Conservation (phyloP, 2,888 invertebrate species). For the Thereva unica region DNA sequence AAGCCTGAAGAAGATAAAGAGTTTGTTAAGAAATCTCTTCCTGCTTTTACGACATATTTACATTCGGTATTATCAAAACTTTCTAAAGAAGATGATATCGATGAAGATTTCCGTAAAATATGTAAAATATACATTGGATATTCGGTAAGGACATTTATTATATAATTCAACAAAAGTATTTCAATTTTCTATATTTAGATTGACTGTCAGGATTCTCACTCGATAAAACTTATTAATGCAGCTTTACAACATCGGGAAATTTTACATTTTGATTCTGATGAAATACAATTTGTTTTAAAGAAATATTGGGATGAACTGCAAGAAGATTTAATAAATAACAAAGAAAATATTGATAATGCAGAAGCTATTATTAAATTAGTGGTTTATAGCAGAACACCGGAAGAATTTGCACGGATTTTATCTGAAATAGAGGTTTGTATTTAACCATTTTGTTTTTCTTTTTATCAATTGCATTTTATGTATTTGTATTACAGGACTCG, state of each 20-base stretch:
- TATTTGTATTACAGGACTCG: constrained; percentile 28
- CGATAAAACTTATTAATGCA: constrained; percentile 50
- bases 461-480: not conserved
- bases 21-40: constrained; percentile 50
- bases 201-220: constrained; percentile 51
- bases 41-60: constrained; percentile 46
- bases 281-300: constrained; percentile 53
- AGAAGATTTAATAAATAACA: constrained; percentile 45
- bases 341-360: constrained; percentile 44
- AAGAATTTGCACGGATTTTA: constrained; percentile 48
- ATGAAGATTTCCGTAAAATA: constrained; percentile 52
- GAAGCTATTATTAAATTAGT: constrained; percentile 45
- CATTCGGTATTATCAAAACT: constrained; percentile 42
- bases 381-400: constrained; percentile 50
- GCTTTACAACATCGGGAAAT: constrained; percentile 49
- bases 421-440: constrained; percentile 33
- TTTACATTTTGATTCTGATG: constrained; percentile 53
- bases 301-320: constrained; percentile 54
- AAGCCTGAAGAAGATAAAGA: constrained; percentile 46
- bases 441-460: not conserved
- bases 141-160: constrained; percentile 48
- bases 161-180: not conserved
- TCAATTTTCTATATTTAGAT: constrained; percentile 45
- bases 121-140: constrained; percentile 55
- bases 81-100: constrained; percentile 38